These are phyloP conservation scores for Atrichornis clamosus DNA, from an alignment of 2,113 vertebrate genomes.

Conservation along the genomic window DNA sequence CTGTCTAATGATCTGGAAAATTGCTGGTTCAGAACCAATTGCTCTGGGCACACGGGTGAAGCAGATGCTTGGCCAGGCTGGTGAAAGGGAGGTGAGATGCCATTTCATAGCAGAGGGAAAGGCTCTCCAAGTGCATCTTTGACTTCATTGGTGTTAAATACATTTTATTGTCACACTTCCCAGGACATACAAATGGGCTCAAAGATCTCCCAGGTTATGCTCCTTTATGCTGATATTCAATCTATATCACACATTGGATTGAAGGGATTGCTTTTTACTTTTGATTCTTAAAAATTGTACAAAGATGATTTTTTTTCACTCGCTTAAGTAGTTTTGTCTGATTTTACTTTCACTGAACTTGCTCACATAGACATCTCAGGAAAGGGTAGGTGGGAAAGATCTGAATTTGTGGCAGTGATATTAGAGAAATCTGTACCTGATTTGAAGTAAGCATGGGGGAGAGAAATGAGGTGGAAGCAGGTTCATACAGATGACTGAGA, in stretches of 20 bases:
- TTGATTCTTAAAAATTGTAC: not conserved
- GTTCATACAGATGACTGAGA: not conserved
- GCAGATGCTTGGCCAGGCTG: not conserved
- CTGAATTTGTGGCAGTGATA: not conserved
- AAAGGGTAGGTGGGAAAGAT: not conserved
- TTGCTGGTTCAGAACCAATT: not conserved
- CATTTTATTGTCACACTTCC: not conserved
- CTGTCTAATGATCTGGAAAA: not conserved
- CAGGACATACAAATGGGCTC: not conserved
- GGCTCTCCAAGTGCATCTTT: not conserved
- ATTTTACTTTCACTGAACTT: not conserved
- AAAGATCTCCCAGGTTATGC: not conserved
- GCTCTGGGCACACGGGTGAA: not conserved
- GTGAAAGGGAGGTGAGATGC: not conserved
- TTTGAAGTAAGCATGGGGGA: not conserved
- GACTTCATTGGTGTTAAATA: not conserved
- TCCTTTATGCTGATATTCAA: not conserved
- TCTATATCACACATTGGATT: not conserved
- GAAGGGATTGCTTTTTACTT: not conserved
- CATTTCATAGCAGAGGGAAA: not conserved
- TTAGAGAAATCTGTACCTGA: not conserved
- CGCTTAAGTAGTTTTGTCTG: not conserved
- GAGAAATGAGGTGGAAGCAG: accelerated
- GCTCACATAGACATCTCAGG: not conserved
- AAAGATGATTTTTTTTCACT: not conserved